Conservation (phyloP, 1,140 invertebrate genomes). For the Danaus melanippus region DNA sequence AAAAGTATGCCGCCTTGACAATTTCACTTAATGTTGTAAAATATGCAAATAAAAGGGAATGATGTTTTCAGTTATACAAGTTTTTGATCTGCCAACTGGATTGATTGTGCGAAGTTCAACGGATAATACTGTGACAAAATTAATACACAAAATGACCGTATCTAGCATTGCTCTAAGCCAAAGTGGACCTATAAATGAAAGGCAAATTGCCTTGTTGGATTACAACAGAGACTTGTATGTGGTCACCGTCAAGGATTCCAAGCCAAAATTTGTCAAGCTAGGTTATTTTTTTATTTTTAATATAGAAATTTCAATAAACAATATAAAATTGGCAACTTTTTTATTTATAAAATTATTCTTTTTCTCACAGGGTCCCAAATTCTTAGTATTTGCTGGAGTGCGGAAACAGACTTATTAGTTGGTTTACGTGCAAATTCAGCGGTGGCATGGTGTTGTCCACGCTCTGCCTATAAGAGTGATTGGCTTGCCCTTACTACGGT, state of each 20-base stretch:
- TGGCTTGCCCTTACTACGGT: constrained; percentile 61
- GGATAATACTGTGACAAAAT: constrained; percentile 76
- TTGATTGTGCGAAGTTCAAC: constrained; percentile 75
- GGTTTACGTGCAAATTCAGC: constrained; percentile 56
- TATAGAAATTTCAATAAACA: neutral
- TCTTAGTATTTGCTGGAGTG: constrained; percentile 62
- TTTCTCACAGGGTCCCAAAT: constrained; percentile 54
- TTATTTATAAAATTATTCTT: neutral
- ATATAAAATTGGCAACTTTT: neutral
- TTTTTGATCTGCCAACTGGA: constrained; percentile 86
- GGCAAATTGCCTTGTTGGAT: constrained; percentile 62
- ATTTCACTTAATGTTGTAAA: neutral
- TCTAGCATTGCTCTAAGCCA: constrained; percentile 85
- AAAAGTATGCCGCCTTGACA: constrained; percentile 76
- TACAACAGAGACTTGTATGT: constrained; percentile 66
- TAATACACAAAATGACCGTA: constrained; percentile 77
- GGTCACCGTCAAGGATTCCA: constrained; percentile 77
- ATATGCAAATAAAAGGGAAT: neutral
- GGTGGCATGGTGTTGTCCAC: constrained; percentile 63
- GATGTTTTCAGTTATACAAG: constrained; percentile 80
- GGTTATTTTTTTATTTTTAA: constrained; percentile 66
- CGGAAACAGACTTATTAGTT: constrained; percentile 58
- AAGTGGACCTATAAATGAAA: constrained; percentile 75
- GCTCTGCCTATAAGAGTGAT: constrained; percentile 48
- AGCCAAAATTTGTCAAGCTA: constrained; percentile 81